Evolutionary conservation across 2,888 invertebrate genomes (phyloP).

Genomic region (Fissipunctia ypsillon): DNA sequence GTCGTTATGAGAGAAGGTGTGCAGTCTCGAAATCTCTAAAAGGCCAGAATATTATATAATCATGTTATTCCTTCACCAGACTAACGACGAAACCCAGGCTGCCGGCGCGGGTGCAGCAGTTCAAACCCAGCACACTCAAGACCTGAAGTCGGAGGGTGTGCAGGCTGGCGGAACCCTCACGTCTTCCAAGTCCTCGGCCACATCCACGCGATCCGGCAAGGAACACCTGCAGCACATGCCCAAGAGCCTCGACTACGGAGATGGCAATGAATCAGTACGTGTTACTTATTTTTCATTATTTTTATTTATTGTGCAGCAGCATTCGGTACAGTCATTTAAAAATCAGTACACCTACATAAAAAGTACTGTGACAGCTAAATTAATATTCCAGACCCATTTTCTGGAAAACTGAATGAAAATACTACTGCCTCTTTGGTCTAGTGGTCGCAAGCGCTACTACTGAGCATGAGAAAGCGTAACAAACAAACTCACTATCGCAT

Average conservation of each 20-base stretch:
- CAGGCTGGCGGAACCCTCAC: conserved; percentile 95
- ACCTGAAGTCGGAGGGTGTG: conserved; percentile 94
- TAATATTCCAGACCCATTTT: neutral
- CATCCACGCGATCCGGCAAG: conserved; percentile 90
- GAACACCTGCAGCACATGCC: conserved; percentile 90
- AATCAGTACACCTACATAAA: neutral
- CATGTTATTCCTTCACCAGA: conserved; percentile 71
- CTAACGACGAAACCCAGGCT: conserved; percentile 85
- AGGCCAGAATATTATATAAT: too few species aligned
- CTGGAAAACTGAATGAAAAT: neutral
- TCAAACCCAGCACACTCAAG: conserved; percentile 81
- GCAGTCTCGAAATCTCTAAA: neutral
- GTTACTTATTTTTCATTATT: neutral
- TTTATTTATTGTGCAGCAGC: neutral
- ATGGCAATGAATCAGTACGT: conserved; percentile 91
- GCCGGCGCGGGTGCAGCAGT: conserved; percentile 76
- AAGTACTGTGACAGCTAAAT: neutral
- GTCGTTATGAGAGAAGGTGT: neutral
- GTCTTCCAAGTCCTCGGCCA: conserved; percentile 92
- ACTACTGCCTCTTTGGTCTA: too few species aligned
- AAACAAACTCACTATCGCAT: too few species aligned
- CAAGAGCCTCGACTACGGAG: conserved; percentile 93
- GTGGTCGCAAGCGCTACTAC: too few species aligned
- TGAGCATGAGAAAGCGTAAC: too few species aligned
- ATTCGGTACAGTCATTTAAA: neutral